Evolutionary conservation across 2,113 vertebrate species (phyloP), one percentile per base, ranked within the genome.

Genomic region (Sander vitreus): DNA sequence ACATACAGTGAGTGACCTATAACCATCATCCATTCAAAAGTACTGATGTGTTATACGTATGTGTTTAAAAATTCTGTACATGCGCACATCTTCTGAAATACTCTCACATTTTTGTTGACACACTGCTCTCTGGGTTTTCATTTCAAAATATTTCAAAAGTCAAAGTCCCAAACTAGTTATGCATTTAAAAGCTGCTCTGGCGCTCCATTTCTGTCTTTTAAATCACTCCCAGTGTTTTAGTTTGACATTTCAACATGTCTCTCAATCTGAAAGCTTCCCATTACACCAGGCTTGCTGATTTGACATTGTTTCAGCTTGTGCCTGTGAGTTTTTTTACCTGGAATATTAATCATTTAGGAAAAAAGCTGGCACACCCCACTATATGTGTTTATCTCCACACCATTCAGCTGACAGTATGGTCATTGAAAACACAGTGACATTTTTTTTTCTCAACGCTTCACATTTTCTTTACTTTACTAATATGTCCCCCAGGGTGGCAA

Each of bases 401-500:
- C 60, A 58, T 80, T 73, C 18, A 76, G 62, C 30, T 51, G 33
- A 60, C 8, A 67, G 36, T 76, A 25, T 18, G 3, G 25, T 51
- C 55, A 66, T 36, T 21, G 43, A 72, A 76, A 78, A 55, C 27
- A 54, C 50, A 23, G 5, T 58, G 50, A 73, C 27, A 33, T 13
- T 62, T 51, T 62, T 60, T 74, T 74, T 63, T 7, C 23, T 15
- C 19, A 2, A 14, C 19, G 6, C 47, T 58, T 63, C 30, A 71
- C 62, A 51, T 43, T 85, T 68, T 50, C 58, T 83, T 70, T 70
- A 57, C 57, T 78, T 77, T 14, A 36, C 50, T 73, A 27, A 84
- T 64, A 76, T 73, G 50, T 69, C 76, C 85, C 82, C 78, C 5
- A 51, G 82, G 86, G 81, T 77, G 62, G 78, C 68, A 87, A 80